phyloP scores from a whole-genome alignment of 1,140 invertebrate species.

The Rhyzopertha dominica region DNA sequence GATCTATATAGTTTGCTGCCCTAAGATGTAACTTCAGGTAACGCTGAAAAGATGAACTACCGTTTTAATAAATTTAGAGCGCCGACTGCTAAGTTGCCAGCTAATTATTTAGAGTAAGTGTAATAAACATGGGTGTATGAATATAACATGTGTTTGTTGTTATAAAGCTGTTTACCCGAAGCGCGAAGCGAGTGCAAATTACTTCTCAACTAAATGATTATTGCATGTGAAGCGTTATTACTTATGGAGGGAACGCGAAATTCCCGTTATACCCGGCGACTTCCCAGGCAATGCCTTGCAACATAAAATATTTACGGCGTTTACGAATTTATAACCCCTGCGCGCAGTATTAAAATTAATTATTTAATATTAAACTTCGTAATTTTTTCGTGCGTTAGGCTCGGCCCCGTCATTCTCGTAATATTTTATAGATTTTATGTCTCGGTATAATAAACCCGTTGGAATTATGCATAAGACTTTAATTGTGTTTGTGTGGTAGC shows the following conservation, averaged over 20 bases:
- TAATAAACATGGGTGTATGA: constrained; percentile 29
- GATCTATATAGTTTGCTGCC: too few relatives aligned
- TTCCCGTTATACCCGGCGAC: constrained; percentile 23
- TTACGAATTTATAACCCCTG: constrained; percentile 40
- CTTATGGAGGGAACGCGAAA: constrained; percentile 39
- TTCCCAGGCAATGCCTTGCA: constrained; percentile 29
- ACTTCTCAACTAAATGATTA: constrained; percentile 42
- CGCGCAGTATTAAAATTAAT: constrained; percentile 44
- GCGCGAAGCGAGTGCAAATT: constrained; percentile 40
- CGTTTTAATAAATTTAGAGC: too few relatives aligned
- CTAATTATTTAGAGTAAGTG: constrained; percentile 11
- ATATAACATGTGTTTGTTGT: constrained; percentile 34
- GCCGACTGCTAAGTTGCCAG: too few relatives aligned
- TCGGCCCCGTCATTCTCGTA: constrained; percentile 25
- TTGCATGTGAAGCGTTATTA: constrained; percentile 42
- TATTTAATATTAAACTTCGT: constrained; percentile 43
- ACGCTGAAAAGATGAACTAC: too few relatives aligned
- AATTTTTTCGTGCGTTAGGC: constrained; percentile 38
- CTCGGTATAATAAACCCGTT: constrained; percentile 29
- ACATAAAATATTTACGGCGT: constrained; percentile 39
- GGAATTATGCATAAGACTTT: constrained; percentile 30
- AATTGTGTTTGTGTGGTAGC: too few relatives aligned
- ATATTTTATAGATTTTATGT: constrained; percentile 38
- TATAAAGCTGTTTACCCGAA: constrained; percentile 35
- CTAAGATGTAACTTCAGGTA: too few relatives aligned